These are phyloP conservation scores for Balaenoptera acutorostrata DNA, from an alignment of 2,113 vertebrate species.

Conservation along the genomic window DNA sequence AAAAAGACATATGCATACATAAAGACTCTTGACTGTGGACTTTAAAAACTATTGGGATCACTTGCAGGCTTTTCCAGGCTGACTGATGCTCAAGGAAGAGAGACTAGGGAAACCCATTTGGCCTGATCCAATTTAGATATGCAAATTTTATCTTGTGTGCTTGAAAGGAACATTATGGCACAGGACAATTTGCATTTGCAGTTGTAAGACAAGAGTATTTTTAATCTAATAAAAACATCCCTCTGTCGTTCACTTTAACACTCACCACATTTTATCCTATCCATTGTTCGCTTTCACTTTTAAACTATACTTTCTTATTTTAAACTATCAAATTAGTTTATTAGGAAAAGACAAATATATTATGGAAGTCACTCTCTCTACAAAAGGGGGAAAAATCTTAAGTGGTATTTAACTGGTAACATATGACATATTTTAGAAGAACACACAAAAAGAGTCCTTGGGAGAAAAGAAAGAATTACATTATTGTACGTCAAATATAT, in stretches of 20 bases:
- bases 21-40: constrained; percentile 65
- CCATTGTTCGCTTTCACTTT: constrained; percentile 34
- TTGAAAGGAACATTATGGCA: constrained; percentile 79
- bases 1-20: not conserved
- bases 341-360: constrained; percentile 33
- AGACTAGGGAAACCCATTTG: constrained; percentile 78
- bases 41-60: constrained; percentile 75
- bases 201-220: constrained; percentile 82
- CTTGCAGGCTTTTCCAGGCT: constrained; percentile 74
- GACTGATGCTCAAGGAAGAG: constrained; percentile 71
- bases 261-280: constrained; percentile 54
- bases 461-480: not conserved
- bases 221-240: constrained; percentile 83
- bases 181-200: constrained; percentile 80
- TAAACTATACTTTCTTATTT: constrained; percentile 44
- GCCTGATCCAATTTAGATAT: constrained; percentile 89
- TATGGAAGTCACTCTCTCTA: not conserved
- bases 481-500: not conserved
- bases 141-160: constrained; percentile 82
- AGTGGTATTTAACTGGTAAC: constrained; percentile 24
- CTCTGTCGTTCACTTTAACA: constrained; percentile 67
- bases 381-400: not conserved
- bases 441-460: not conserved
- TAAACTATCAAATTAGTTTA: constrained; percentile 58
- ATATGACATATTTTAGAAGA: constrained; percentile 19